Percentiles rank a stretch among this genome's conserved stretches.
phyloP scores from a whole-genome alignment of 2,888 invertebrate genomes.

The Osedax fenrisi region DNA sequence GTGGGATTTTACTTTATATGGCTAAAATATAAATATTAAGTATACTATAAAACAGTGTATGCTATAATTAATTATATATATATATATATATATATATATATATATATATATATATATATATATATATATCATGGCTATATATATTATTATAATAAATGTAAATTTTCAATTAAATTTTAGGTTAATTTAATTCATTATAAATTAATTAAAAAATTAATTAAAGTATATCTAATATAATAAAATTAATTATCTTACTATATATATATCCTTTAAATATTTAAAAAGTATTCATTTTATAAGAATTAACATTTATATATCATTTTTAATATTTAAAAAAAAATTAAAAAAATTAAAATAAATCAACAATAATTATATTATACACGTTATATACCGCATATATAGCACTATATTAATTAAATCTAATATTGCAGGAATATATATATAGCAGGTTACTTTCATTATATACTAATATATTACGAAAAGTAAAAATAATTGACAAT shows the following conservation, averaged over 20 bases:
- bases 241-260: not conserved
- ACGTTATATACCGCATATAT: too few species aligned
- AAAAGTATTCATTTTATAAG: too few species aligned
- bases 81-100: slow-evolving; percentile 4
- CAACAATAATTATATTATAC: too few species aligned
- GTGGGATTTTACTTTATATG: too few species aligned
- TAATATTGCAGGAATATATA: not conserved
- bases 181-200: too few species aligned
- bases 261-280: too few species aligned
- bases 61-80: not conserved
- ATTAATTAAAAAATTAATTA: too few species aligned
- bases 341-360: too few species aligned
- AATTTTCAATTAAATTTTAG: not conserved
- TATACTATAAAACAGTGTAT: not conserved
- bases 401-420: too few species aligned
- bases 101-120: not conserved
- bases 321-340: too few species aligned
- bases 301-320: too few species aligned
- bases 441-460: not conserved
- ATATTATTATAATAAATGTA: not conserved
- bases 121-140: not conserved
- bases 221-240: not conserved
- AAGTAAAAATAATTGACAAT: too few species aligned
- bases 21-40: not conserved
- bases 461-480: not conserved